A percentile compares a stretch with the other conserved stretches of the same genome.
These are phyloP conservation scores for Corythoichthys intestinalis DNA, from an alignment of 2,113 vertebrate species.

Conservation along the genomic window DNA sequence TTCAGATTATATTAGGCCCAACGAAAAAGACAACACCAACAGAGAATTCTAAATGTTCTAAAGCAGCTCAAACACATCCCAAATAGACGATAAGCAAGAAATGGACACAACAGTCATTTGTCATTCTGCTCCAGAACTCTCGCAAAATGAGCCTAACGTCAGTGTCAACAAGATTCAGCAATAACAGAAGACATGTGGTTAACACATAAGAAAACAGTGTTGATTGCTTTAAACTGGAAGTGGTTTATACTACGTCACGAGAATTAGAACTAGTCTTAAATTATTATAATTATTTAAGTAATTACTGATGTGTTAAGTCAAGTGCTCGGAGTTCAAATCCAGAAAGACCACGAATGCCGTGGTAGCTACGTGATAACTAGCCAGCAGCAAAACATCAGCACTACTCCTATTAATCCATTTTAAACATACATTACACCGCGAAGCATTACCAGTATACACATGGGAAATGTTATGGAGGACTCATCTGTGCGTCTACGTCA, in stretches of 20 bases:
- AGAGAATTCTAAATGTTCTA: no score
- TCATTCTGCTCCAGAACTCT: background rate
- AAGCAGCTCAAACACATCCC: no score
- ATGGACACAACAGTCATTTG: background rate
- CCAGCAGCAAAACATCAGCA: conserved; percentile 50
- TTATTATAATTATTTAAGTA: no score
- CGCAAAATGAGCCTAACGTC: background rate
- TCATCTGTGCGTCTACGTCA: background rate
- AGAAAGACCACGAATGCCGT: conserved; percentile 66
- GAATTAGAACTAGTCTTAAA: background rate
- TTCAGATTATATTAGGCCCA: no score
- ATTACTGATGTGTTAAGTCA: background rate
- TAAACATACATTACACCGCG: background rate
- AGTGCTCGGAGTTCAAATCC: conserved; percentile 34
- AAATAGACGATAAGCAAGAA: background rate
- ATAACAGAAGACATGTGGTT: background rate
- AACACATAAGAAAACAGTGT: background rate
- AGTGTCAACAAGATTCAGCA: background rate
- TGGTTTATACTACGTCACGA: background rate
- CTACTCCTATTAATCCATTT: background rate
- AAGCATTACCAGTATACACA: background rate
- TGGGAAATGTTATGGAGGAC: no score
- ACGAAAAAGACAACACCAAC: no score
- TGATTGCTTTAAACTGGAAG: background rate
- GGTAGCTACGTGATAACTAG: conserved; percentile 43